A percentile compares a stretch with the other conserved stretches of the same genome.
These are phyloP conservation scores for Charadrius vociferus DNA, from an alignment of 2,113 vertebrate species.

Conservation along the genomic window DNA sequence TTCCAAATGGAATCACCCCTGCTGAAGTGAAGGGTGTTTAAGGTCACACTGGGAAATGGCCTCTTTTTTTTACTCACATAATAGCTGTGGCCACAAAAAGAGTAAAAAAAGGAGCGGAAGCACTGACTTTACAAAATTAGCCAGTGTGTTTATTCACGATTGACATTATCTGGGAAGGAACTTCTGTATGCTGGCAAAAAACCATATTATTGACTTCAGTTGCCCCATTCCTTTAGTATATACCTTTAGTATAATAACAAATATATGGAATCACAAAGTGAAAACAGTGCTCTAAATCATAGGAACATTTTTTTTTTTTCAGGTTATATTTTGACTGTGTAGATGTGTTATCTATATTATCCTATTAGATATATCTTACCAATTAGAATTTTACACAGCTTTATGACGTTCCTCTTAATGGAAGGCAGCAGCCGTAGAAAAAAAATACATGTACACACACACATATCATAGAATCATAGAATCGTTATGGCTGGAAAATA, in stretches of 20 bases:
- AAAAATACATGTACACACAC: not conserved
- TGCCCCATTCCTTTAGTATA: not conserved
- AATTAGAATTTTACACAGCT: not conserved
- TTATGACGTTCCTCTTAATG: not conserved
- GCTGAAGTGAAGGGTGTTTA: not conserved
- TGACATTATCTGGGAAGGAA: rapidly evolving
- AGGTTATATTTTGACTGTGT: no score
- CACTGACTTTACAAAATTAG: not conserved
- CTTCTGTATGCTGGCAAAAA: not conserved
- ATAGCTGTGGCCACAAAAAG: not conserved
- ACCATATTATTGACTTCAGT: not conserved
- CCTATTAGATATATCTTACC: not conserved
- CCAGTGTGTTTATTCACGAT: not conserved
- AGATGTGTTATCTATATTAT: not conserved
- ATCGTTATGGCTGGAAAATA: no score
- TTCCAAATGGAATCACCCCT: not conserved
- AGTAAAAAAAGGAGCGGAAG: not conserved
- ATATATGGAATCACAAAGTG: not conserved
- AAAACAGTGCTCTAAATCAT: not conserved
- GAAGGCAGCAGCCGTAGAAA: not conserved
- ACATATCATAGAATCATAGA: no score
- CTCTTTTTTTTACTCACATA: not conserved
- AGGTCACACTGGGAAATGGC: not conserved
- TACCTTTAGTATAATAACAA: not conserved
- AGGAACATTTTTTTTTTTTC: not conserved